Base-by-base conservation (phyloP, 2,888 invertebrate genomes). In the Tetragnatha montana region DNA sequence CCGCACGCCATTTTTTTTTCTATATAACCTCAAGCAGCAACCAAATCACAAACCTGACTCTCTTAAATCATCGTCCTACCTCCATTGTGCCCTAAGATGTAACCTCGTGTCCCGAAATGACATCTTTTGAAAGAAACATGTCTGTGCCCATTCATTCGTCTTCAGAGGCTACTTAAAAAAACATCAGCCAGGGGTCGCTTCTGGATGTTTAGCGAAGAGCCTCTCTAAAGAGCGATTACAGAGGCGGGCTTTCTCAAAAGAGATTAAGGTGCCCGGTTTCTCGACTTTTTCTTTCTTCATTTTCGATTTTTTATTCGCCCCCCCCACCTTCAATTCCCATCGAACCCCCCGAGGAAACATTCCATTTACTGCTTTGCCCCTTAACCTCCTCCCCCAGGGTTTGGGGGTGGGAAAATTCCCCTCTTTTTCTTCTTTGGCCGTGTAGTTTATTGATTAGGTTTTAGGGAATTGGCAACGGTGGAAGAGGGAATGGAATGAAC, bases 331-430 rank as follows among this genome's bases (percentile, higher is more conserved):
- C 78, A 14, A 50, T n/a, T 51, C 35, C 17, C 49, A 17, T 19
- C n/a, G 50, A 76, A 81, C 70, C 76, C 81, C 87, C 71, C 12
- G 19, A 87, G 81, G 87, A 74, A 71, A 70, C 87, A 81, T 87
- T 87, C 87, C 87, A 87, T 87, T 87, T 87, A 78, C 81, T 70
- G 87, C 87, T 87, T 81, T 87, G 75, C 74, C 75, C 81, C 75
- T 73, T 83, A 74, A 82, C 81, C 81, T 51, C 21, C 51, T 78
- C 71, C 76, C 71, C 51, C 69, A 12, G 22, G 78, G 71, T 60
- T 71, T 70, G 17, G 76, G 22, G 35, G 69, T 22, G 70, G 78
- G 19, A 51, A 47, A 49, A 22, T 14, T 50, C 71, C 81, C 21
- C 75, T 71, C 78, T 85, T 69, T 22, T 22, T 85, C 49, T 70